These are phyloP conservation scores for Ctenoplectra terminalis DNA, from an alignment of 1,140 invertebrate species.

Conservation along the genomic window DNA sequence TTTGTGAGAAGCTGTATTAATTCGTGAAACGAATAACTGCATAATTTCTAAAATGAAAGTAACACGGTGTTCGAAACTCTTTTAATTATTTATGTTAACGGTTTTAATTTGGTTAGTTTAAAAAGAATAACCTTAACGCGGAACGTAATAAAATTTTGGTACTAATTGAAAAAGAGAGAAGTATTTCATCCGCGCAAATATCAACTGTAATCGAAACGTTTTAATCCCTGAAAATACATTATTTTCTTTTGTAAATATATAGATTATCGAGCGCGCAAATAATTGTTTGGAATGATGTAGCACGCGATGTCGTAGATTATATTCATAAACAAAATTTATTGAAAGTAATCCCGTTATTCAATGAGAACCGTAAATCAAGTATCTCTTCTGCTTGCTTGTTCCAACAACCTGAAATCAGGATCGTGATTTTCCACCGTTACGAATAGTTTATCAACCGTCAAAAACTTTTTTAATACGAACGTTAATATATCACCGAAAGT, in stretches of 20 bases:
- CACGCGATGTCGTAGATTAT: background rate
- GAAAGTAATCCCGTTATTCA: slow-evolving; percentile 41
- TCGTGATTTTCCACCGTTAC: background rate
- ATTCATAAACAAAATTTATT: slow-evolving; percentile 27
- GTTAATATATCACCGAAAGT: slow-evolving; percentile 12
- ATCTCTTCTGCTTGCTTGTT: slow-evolving; percentile 27
- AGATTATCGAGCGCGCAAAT: background rate
- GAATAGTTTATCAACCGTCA: slow-evolving; percentile 3
- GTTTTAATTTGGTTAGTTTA: no score
- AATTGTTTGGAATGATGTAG: slow-evolving; percentile 10
- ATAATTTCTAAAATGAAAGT: no score
- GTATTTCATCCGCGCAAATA: no score
- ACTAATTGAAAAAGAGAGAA: no score
- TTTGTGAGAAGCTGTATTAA: no score
- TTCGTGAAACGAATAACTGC: no score
- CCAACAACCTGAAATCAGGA: slow-evolving; percentile 52
- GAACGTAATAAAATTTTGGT: no score
- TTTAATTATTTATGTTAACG: no score
- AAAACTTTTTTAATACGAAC: slow-evolving; percentile 10
- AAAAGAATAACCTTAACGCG: no score
- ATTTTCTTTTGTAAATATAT: background rate
- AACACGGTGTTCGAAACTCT: no score
- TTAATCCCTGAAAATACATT: background rate
- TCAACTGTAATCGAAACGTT: no score
- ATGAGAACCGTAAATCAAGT: slow-evolving; percentile 13